Evolutionary conservation across 2,113 vertebrate genomes (phyloP).

Genomic region (Ochotona princeps): DNA sequence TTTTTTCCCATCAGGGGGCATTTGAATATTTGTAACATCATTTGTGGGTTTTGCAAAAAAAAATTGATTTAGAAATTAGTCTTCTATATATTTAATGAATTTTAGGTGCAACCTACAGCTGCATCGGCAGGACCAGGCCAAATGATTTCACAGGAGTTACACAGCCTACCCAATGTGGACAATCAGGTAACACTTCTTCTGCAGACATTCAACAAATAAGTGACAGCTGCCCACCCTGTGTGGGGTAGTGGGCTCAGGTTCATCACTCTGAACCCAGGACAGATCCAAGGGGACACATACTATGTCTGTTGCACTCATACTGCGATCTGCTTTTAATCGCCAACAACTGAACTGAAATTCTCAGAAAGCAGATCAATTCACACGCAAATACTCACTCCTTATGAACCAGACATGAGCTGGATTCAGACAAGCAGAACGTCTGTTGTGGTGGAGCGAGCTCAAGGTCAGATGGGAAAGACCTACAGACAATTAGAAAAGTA

Average conservation of each 20-base stretch:
- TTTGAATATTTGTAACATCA: too few relatives aligned
- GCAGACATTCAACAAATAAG: background rate
- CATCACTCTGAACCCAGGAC: background rate
- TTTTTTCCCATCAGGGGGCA: too few relatives aligned
- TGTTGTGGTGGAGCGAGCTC: background rate
- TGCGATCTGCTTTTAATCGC: background rate
- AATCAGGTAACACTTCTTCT: background rate
- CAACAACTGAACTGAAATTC: background rate
- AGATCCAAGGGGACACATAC: fast-evolving
- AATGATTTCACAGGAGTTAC: too few relatives aligned
- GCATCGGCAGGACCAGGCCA: too few relatives aligned
- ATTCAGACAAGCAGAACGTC: background rate
- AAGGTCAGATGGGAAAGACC: background rate
- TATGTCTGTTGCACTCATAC: fast-evolving
- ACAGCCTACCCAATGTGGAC: too few relatives aligned
- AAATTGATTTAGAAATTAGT: too few relatives aligned
- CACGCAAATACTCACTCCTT: fast-evolving
- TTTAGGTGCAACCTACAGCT: too few relatives aligned
- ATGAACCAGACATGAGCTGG: background rate
- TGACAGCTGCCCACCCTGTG: background rate
- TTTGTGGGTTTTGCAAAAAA: too few relatives aligned
- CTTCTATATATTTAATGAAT: too few relatives aligned
- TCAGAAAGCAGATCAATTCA: background rate
- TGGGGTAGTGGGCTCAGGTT: fast-evolving
- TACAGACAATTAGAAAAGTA: background rate